Evolutionary conservation across 2,113 vertebrate species (phyloP), one percentile per base, ranked within the genome.

Genomic region (Protobothrops flavoviridis): DNA sequence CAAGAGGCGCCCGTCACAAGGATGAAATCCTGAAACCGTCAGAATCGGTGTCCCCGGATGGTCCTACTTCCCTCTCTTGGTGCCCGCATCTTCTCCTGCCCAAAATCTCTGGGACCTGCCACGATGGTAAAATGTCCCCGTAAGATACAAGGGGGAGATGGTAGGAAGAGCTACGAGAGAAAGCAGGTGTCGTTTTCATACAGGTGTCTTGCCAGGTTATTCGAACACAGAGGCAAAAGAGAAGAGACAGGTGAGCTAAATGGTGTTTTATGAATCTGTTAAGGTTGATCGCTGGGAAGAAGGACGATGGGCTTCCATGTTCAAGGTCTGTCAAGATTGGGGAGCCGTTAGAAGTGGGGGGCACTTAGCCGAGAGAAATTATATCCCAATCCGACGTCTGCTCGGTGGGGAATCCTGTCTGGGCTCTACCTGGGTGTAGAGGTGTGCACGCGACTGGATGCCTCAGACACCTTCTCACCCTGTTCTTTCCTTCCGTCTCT

Each of bases 251-350:
- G 29, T 21, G 69, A 56, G 21, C 26, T 26, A 59, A 4, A 17
- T 26, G 56, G 53, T 20, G 74, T 56, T 86, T 86, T 55, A 50
- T 20, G 20, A 53, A 53, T n/a, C 45, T 45, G 29, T 69, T 26
- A 1, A n/a, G 57, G 85, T 91, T 89, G 39, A 45, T 92, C 43
- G 3, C 61, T 53, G 52, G 91, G 43, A 53, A 90, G 52, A 3
- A 86, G 90, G 2, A 93, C 0, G 2, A 11, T 1, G 7, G 33
- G 0, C 53, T 93, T 94, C 0, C 48, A 48, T 48, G 7, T 48
- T 0, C n/a, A 5, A 0, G 21, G 53, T 24, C 0, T 0, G 0
- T 0, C 55, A 39, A n/a, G 52, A 39, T 0, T 23, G 87, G 91
- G 88, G 26, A 74, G 86, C 39, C 8, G 1, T 10, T 3, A 45